These are phyloP conservation scores for Tipula unca DNA, from an alignment of 2,888 invertebrate species.

Conservation along the genomic window DNA sequence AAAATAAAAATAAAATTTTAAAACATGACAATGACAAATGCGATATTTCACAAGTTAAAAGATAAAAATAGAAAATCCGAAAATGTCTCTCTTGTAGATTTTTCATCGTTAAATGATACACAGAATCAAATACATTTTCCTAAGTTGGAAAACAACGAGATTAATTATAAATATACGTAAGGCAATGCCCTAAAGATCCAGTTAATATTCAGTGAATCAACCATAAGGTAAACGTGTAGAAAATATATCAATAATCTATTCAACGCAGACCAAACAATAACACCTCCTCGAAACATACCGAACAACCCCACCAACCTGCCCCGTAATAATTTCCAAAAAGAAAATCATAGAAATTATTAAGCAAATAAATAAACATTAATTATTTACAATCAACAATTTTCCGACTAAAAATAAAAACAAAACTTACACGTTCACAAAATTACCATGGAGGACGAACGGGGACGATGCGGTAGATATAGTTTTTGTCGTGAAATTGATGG, in stretches of 20 bases:
- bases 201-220: background rate
- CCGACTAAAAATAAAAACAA: background rate
- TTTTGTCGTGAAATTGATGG: background rate
- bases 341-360: slow-evolving; percentile 4
- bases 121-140: background rate
- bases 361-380: slow-evolving; percentile 14
- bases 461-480: background rate
- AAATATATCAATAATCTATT: background rate
- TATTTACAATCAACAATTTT: background rate
- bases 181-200: background rate
- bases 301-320: background rate
- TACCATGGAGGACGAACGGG: background rate
- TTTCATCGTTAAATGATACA: background rate
- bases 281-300: background rate
- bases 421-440: background rate
- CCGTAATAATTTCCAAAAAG: background rate
- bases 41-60: background rate
- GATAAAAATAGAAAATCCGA: background rate
- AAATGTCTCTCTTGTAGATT: background rate
- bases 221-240: background rate
- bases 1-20: background rate
- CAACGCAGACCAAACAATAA: background rate
- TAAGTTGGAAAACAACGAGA: background rate
- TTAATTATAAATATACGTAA: background rate
- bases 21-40: slow-evolving; percentile 14